Base-by-base conservation (phyloP, 1,140 invertebrate genomes). In the Lepeophtheirus salmonis region DNA sequence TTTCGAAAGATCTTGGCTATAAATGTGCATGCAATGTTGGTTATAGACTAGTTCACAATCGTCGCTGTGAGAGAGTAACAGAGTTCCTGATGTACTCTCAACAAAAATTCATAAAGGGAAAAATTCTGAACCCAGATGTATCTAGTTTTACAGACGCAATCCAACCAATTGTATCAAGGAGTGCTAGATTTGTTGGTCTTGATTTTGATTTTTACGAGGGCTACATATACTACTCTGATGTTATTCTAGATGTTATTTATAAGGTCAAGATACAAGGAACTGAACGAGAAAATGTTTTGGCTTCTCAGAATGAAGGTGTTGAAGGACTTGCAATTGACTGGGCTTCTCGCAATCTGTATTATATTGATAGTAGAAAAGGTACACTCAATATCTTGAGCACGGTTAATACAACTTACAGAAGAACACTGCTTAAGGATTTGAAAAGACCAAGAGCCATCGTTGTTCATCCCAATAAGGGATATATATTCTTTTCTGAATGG, bases 31-130 rank as follows among this genome's bases (percentile, higher is more conserved):
- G 95, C 70, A 80, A 87, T 60, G 88, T 92, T 50, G 94, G 94
- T 2, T 92, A 81, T 70, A 76, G 80, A 64, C 70, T 96, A 3
- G 75, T 80, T 2, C 16, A 2, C 17, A 54, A 61, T 23, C 59
- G 49, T 10, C 41, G 25, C 16, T 61, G 59, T 18, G 25, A 17
- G 12, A 20, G 50, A 17, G 83, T 96, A 0, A 76, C 81, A 26
- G 88, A 96, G 65, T 98, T 97, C 69, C 75, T 98, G 0, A 83
- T 98, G 77, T 97, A 96, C 71, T 95, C 90, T 0, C 90, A 96
- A 66, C 91, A 96, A 67, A 82, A 92, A 63, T 92, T 95, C 66
- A 92, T 97, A 61, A 89, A 95, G 68, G 94, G 91, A 18, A 84
- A 92, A 70, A 84, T 95, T 0, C 70, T 95, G 18, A 79, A 94